Base-by-base conservation (phyloP, 1,140 invertebrate genomes). In the Orius laevigatus region DNA sequence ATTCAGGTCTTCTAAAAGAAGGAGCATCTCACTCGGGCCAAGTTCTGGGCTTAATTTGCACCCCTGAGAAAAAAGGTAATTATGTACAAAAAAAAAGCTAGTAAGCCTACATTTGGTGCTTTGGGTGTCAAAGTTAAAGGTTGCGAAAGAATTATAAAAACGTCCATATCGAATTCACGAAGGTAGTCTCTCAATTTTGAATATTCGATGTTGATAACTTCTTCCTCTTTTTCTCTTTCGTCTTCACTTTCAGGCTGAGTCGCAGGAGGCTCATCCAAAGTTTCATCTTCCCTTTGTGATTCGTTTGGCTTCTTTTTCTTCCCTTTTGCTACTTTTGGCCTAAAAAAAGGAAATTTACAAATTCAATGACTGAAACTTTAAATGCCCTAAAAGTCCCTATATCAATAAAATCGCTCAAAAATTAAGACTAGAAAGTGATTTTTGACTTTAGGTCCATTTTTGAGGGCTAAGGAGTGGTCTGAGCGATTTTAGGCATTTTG, bases 141-240 rank as follows among this genome's bases (percentile, higher is more conserved):
- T 52, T 69, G 65, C 42, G 63, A 66, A 14, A 74, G 51, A 39
- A 73, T 49, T 25, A 64, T 47, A 41, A 70, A 61, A 25, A 71
- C 60, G 56, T 71, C 68, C 6, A 67, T 64, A 55, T 73, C 70
- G 33, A 74, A 59, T 52, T 70, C 67, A 50, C 71, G 56, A 51
- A 66, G 64, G 35, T 58, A 54, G n/a, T 50, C 11, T n/a, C 50
- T 50, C 34, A 59, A 58, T 32, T 46, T 48, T 12, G 51, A 51
- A 18, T 58, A 44, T 19, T 58, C 53, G 5, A 52, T 51, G 14
- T 32, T 10, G 14, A 31, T 16, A 1, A 40, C 6, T 31, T 56
- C 48, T 14, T 54, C 53, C 39, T 53, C 49, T 18, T 58, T 51
- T 43, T 57, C 52, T 14, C 32, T 53, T 32, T 51, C 35, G 48